Conservation (phyloP, 2,797 vertebrate genomes). For the Salarias fasciatus region DNA sequence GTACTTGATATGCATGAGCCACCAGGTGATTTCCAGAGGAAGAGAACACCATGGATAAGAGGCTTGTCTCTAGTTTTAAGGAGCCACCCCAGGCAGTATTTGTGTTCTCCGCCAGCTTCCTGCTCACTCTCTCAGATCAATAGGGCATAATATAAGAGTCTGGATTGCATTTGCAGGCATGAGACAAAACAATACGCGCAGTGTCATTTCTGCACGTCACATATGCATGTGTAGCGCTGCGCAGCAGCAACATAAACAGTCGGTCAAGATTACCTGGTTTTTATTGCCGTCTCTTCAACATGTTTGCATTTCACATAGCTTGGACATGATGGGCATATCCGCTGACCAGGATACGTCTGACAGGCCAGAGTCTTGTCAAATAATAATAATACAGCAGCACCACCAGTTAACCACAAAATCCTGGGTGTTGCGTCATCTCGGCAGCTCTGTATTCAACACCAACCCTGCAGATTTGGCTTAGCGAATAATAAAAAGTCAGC, state of each 20-base stretch:
- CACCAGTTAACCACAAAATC: conserved; percentile 47
- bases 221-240: conserved; percentile 17
- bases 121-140: conserved; percentile 73
- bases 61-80: conserved; percentile 77
- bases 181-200: conserved; percentile 56
- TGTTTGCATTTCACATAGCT: conserved; percentile 13
- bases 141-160: conserved; percentile 59
- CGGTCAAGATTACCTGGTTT: conserved; percentile 8
- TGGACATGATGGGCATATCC: background rate
- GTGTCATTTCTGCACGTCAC: conserved; percentile 29
- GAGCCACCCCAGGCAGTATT: conserved; percentile 75
- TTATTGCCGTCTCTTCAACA: conserved; percentile 6
- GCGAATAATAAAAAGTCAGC: conserved; percentile 62
- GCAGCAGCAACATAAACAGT: background rate
- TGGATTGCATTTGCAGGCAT: conserved; percentile 56
- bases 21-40: conserved; percentile 78
- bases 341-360: conserved; percentile 24
- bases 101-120: conserved; percentile 70
- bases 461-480: conserved; percentile 56
- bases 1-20: conserved; percentile 78
- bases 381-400: conserved; percentile 34
- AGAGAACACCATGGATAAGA: conserved; percentile 72
- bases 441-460: conserved; percentile 38
- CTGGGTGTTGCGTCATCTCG: conserved; percentile 54
- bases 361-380: conserved; percentile 30